Conservation (phyloP, 1,140 invertebrate species). For the Chironomus tepperi region DNA sequence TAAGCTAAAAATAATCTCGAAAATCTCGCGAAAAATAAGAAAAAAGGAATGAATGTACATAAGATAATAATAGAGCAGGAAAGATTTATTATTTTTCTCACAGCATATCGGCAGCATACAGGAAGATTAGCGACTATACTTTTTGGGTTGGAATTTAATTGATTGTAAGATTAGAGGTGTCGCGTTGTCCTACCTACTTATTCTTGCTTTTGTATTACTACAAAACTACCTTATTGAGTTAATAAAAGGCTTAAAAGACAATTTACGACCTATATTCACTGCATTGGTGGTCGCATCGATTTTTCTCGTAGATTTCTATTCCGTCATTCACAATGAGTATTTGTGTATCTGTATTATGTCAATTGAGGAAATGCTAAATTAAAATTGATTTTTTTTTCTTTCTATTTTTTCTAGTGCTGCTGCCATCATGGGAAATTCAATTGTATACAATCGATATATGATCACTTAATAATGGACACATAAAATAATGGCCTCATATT, state of each 20-base stretch:
- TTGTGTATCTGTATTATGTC: not conserved
- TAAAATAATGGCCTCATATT: not conserved
- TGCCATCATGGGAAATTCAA: not conserved
- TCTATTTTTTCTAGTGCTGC: too few species aligned
- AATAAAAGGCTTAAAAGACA: not conserved
- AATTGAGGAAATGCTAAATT: constrained; percentile 2
- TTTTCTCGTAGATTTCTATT: not conserved
- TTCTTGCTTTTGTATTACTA: not conserved
- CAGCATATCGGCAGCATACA: not conserved
- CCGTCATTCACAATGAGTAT: too few species aligned
- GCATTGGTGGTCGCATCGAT: not conserved
- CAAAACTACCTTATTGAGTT: not conserved
- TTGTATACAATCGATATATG: not conserved
- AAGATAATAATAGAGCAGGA: not conserved
- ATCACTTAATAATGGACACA: constrained; percentile 8
- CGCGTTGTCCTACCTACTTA: too few species aligned
- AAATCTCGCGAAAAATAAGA: not conserved
- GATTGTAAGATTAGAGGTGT: too few species aligned
- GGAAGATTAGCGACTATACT: not conserved
- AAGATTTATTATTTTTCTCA: too few species aligned
- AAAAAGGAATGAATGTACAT: not conserved
- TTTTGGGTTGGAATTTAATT: not conserved
- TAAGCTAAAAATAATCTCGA: not conserved
- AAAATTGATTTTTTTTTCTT: not conserved
- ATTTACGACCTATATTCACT: not conserved